Base-by-base conservation (phyloP, 1,140 invertebrate species). In the Colletes gigas region DNA sequence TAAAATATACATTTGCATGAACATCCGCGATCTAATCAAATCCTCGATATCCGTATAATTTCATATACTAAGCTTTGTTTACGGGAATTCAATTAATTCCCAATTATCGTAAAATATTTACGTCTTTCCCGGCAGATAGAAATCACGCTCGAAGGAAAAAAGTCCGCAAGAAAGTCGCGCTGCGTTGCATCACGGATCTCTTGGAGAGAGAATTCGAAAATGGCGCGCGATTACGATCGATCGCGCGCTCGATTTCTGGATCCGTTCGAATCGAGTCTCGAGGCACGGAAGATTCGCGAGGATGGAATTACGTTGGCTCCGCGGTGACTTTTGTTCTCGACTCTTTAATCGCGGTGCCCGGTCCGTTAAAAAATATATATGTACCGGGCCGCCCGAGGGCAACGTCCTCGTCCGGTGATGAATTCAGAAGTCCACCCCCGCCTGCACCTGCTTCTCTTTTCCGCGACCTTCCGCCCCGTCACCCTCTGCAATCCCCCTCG, bases 381-480 rank as follows among this genome's bases (percentile, higher is more conserved):
- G 57, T 19, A 69, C 30, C 12, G 39, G 14, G 5, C 54, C 44
- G 65, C 15, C 65, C 47, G 71, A 83, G 85, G 84, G 76, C 84
- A 86, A 85, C 59, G 84, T 85, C 72, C 85, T 80, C 81, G 83
- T 19, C 54, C 83, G 55, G 39, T 50, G 76, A 80, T 70, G 81
- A 86, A 86, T 86, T 86, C 86, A 77, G 81, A 83, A 86, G 59
- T 83, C 65, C 72, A 50, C 39, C 54, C 69, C 69, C 52, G 60
- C 67, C 1, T 9, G 14, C 54, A 55, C 21, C 68, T 50, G 69
- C 60, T 55, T 52, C 63, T 62, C 21, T 62, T 65, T 71, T 54
- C 54, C 21, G 17, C 52, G 10, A 30, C 68, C 12, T 44, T 44
- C n/a, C 19, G 10, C 39, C 75, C 57, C 12, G 30, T 15, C 59